phyloP scores from a whole-genome alignment of 2,113 vertebrate genomes.

The Cottus gobio region DNA sequence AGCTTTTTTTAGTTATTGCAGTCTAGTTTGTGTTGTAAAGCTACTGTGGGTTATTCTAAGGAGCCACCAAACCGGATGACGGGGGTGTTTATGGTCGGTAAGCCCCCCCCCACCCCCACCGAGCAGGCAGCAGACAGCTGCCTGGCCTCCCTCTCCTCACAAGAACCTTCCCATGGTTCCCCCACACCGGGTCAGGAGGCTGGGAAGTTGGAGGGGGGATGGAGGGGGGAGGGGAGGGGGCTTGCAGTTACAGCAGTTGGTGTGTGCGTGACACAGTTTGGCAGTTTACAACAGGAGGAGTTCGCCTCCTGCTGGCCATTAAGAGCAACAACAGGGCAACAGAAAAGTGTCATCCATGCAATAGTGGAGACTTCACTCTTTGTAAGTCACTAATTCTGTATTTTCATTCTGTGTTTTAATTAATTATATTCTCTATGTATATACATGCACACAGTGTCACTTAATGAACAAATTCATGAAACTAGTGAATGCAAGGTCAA shows the following conservation, averaged over 20 bases:
- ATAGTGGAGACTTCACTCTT: neutral
- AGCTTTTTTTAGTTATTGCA: conserved; percentile 8
- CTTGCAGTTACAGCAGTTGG: conserved; percentile 48
- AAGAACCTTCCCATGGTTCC: conserved; percentile 57
- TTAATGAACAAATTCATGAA: neutral
- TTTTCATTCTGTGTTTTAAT: neutral
- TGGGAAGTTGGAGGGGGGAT: conserved; percentile 2
- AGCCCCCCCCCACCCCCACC: neutral
- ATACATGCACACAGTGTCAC: neutral
- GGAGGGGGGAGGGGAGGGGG: neutral
- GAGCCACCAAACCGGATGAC: conserved; percentile 31
- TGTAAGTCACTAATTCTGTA: neutral
- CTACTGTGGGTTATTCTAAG: conserved; percentile 52
- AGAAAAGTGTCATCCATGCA: neutral
- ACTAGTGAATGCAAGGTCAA: neutral
- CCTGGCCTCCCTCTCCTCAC: conserved; percentile 48
- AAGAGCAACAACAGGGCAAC: neutral
- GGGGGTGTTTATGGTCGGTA: conserved; percentile 37
- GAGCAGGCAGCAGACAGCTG: conserved; percentile 72
- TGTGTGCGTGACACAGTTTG: conserved; percentile 55
- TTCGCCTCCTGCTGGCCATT: conserved; percentile 70
- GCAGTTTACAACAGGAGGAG: conserved; percentile 4
- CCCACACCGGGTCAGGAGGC: conserved; percentile 40
- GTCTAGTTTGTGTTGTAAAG: conserved; percentile 30
- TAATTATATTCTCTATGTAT: too few relatives aligned